These are phyloP conservation scores for Lithophane leautieri DNA, from an alignment of 2,888 invertebrate genomes.

Conservation along the genomic window DNA sequence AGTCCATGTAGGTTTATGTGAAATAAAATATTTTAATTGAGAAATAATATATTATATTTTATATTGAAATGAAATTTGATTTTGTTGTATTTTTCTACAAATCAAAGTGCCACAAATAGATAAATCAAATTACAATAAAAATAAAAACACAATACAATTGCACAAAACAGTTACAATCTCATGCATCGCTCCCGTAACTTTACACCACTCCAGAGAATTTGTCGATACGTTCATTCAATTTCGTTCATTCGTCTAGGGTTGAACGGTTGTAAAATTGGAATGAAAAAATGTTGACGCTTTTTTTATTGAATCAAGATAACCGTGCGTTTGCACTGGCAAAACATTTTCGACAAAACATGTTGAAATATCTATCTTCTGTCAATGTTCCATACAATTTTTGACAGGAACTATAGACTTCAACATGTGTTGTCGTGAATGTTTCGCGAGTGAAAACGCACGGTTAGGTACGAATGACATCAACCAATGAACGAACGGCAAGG, in stretches of 20 bases:
- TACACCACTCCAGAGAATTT: conserved; percentile 51
- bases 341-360: too few species aligned
- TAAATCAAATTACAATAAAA: conserved; percentile 31
- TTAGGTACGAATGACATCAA: too few species aligned
- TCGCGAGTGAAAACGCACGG: too few species aligned
- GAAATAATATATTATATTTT: too few species aligned
- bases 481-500: too few species aligned
- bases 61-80: too few species aligned
- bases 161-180: conserved; percentile 28
- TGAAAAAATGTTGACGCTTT: not conserved
- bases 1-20: not conserved
- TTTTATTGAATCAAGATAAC: not conserved
- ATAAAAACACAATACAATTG: conserved; percentile 25
- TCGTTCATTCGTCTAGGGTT: conserved; percentile 54
- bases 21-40: not conserved
- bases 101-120: not conserved
- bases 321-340: too few species aligned
- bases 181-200: conserved; percentile 42
- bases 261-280: conserved; percentile 2
- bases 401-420: too few species aligned
- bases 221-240: conserved; percentile 52
- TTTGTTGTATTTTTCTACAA: not conserved
- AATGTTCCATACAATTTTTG: too few species aligned
- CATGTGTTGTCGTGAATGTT: too few species aligned
- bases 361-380: too few species aligned